Percentiles rank a stretch among this genome's conserved stretches.
phyloP scores from a whole-genome alignment of 2,113 vertebrate genomes.

The Oncorhynchus keta region DNA sequence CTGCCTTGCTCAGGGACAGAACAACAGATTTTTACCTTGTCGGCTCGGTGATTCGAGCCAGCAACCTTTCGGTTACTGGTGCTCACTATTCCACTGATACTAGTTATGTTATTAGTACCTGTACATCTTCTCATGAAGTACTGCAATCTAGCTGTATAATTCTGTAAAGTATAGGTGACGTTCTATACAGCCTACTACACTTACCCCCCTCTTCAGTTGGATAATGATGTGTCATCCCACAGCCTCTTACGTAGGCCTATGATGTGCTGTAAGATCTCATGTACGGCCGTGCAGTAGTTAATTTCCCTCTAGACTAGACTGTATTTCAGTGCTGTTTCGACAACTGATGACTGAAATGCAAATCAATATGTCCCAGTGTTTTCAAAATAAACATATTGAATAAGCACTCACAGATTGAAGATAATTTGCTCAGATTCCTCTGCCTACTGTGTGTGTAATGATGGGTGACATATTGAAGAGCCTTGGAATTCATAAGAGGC shows the following conservation, averaged over 20 bases:
- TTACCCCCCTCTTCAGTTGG: too few relatives aligned
- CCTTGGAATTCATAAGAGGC: conserved; percentile 17
- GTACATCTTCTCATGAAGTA: too few relatives aligned
- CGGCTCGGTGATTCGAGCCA: too few relatives aligned
- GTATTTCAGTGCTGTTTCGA: not conserved
- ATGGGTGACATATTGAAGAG: conserved; percentile 27
- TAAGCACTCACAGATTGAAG: not conserved
- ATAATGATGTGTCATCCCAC: too few relatives aligned
- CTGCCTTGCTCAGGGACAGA: too few relatives aligned
- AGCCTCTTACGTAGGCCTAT: too few relatives aligned
- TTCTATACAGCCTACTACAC: too few relatives aligned
- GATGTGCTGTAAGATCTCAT: not conserved
- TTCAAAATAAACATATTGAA: not conserved
- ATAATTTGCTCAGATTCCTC: not conserved
- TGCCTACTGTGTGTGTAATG: conserved; percentile 19
- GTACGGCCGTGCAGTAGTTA: not conserved
- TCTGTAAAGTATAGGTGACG: too few relatives aligned
- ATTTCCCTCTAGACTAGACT: not conserved
- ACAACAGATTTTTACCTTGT: too few relatives aligned
- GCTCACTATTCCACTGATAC: not conserved
- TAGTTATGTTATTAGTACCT: too few relatives aligned
- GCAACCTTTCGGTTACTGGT: too few relatives aligned
- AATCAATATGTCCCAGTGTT: not conserved
- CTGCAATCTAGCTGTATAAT: too few relatives aligned
- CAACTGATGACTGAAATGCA: not conserved